A percentile compares a stretch with the other conserved stretches of the same genome.
phyloP scores from a whole-genome alignment of 1,140 invertebrate species.

The Trypoxylus dichotomus region DNA sequence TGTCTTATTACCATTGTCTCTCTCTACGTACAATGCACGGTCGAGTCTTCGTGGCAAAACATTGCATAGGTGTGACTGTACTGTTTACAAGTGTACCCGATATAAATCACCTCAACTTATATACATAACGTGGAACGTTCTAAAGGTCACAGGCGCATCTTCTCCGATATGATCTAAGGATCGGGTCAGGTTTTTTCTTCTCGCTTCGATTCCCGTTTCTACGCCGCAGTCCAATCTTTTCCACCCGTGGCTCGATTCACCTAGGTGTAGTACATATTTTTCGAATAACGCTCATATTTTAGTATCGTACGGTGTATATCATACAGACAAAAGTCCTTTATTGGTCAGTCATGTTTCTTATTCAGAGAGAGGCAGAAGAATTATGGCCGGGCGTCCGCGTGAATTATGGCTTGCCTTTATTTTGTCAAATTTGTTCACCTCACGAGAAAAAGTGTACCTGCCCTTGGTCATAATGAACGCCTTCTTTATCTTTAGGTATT shows the following conservation, averaged over 20 bases:
- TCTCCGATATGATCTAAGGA: slow-evolving; percentile 32
- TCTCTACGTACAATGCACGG: background rate
- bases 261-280: slow-evolving; percentile 24
- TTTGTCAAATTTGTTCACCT: slow-evolving; percentile 31
- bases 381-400: slow-evolving; percentile 28
- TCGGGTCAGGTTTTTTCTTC: slow-evolving; percentile 27
- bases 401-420: slow-evolving; percentile 34
- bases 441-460: slow-evolving; percentile 14
- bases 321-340: slow-evolving; percentile 30
- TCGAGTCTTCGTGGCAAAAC: background rate
- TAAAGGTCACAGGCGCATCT: slow-evolving; percentile 6
- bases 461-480: slow-evolving; percentile 17
- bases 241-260: background rate
- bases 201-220: background rate
- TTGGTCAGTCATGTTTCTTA: slow-evolving; percentile 33
- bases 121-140: background rate
- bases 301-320: slow-evolving; percentile 20
- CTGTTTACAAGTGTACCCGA: slow-evolving; percentile 14
- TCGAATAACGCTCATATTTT: slow-evolving; percentile 21
- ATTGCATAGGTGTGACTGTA: slow-evolving; percentile 14
- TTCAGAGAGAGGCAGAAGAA: slow-evolving; percentile 24
- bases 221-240: background rate
- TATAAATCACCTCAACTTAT: slow-evolving; percentile 25
- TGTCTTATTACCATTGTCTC: background rate
- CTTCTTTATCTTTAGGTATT: slow-evolving; percentile 4